Evolutionary conservation across 2,888 invertebrate genomes (phyloP).

Genomic region (Microctonus hyperodae): DNA sequence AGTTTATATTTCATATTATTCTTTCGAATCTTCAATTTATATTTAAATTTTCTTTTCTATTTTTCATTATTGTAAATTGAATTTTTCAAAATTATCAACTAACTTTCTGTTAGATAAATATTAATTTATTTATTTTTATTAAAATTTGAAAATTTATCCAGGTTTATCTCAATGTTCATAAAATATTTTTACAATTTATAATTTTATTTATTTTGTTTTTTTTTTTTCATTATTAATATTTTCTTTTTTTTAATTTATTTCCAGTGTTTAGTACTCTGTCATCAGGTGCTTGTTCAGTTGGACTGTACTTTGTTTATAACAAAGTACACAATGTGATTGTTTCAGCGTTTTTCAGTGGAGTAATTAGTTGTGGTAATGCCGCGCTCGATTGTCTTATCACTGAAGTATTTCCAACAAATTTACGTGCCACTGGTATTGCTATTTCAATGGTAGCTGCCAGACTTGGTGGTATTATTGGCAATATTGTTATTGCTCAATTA

Average conservation of each 20-base stretch:
- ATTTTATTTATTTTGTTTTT: no score
- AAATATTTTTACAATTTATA: no score
- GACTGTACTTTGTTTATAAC: constrained; percentile 85
- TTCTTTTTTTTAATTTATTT: constrained; percentile 38
- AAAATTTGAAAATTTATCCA: no score
- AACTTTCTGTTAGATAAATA: no score
- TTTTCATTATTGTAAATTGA: no score
- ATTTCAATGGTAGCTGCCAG: constrained; percentile 90
- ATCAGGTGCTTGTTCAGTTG: constrained; percentile 83
- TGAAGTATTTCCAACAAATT: constrained; percentile 91
- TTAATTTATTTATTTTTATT: no score
- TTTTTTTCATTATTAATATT: not conserved
- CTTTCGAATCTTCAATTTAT: no score
- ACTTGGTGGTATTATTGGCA: constrained; percentile 87
- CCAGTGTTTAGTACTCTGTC: constrained; percentile 85
- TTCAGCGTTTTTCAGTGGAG: constrained; percentile 85
- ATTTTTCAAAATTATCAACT: no score
- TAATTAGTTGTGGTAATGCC: constrained; percentile 88
- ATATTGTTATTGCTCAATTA: constrained; percentile 87
- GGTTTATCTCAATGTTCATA: no score
- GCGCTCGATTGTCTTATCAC: constrained; percentile 91
- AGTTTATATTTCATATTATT: no score
- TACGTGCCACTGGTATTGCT: constrained; percentile 90
- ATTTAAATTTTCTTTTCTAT: no score
- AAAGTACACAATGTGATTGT: constrained; percentile 84